Evolutionary conservation across 2,797 vertebrate species (phyloP), one percentile per base, ranked within the genome.

Genomic region (Schizothorax lantsangensis): DNA sequence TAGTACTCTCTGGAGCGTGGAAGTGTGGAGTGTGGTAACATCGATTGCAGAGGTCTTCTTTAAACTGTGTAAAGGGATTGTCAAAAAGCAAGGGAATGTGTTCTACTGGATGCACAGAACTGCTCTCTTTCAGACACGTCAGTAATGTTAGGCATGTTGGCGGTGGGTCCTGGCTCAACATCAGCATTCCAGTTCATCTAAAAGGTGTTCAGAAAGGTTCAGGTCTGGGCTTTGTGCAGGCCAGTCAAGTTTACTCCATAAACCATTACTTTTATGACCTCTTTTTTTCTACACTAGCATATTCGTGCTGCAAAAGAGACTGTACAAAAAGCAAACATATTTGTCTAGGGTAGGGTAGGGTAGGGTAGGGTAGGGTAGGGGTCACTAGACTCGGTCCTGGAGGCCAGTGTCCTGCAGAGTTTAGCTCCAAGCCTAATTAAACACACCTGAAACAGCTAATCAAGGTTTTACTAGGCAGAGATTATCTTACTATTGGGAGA

Each of bases 101-200:
- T 59, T 38, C 6, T 26, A 40, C 52, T 59, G 6, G 52, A 79
- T 79, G 36, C 6, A 79, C 36, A 79, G 36, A n/a, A 79, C 21
- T 40, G 77, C 36, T 79, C 4, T 33, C 43, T 78, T 78, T 79
- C 57, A 79, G 36, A 79, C 23, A 40, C 2, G 23, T 79, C 23
- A 80, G 59, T 80, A 64, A 30, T 80, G n/a, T 64, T 19, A 45
- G 38, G 14, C n/a, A 80, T 30, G 23, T 64, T 64, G 38, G 57
- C 9, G 26, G 12, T 80, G 40, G 57, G 78, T n/a, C 38, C 78
- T 64, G 57, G 9, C 57, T 64, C 36, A 45, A 64, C 2, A 1
- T 17, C 78, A 45, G 57, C 78, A 62, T 62, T 80, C 40, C 57
- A 80, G 5, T n/a, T 79, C 1, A 45, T 21, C 38, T 80, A 7